Evolutionary conservation across 2,797 vertebrate species (phyloP), one percentile per base, ranked within the genome.

Genomic region (Chloroceryle amazona): DNA sequence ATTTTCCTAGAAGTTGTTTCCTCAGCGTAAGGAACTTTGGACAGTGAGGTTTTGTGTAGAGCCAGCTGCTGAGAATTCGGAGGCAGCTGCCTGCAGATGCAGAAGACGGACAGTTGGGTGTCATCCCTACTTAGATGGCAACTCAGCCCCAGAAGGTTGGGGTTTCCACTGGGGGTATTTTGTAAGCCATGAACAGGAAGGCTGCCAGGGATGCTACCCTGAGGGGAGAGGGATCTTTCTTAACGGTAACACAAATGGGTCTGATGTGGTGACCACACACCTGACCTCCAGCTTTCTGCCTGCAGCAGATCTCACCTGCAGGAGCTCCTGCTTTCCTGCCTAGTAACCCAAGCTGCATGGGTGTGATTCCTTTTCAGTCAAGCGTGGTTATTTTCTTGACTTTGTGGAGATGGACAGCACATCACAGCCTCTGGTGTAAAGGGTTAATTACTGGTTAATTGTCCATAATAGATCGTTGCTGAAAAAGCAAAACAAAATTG

Each of bases 391-490:
- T 37, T 81, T 81, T 44, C n/a, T 44, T 26, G 39, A 0, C 71
- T 81, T 76, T 20, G 22, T 33, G 18, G 75, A 62, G 42, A 6
- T 29, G 31, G 49, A 42, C 61, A 62, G 51, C 66, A 23, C 29
- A 15, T 82, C 41, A 41, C 60, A 67, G 25, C 18, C 55, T 63
- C 20, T 52, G 13, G 10, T 58, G 18, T 37, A 57, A 70, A 73
- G 57, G 37, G 63, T 91, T 94, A 81, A 63, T 85, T 63, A 65
- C 14, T 79, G 41, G 13, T 84, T 88, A 66, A 89, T 79, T 86
- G 33, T 25, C 31, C n/a, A 7, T 89, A 93, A 44, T n/a, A 65
- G 33, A 20, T 73, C 29, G 15, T 44, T 79, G 63, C 60, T 86
- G 47, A 79, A 81, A 68, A 76, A 55, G 46, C 52, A 86, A 63